phyloP scores from a whole-genome alignment of 35 echinoderm and acorn worm species.

The Lytechinus pictus region DNA sequence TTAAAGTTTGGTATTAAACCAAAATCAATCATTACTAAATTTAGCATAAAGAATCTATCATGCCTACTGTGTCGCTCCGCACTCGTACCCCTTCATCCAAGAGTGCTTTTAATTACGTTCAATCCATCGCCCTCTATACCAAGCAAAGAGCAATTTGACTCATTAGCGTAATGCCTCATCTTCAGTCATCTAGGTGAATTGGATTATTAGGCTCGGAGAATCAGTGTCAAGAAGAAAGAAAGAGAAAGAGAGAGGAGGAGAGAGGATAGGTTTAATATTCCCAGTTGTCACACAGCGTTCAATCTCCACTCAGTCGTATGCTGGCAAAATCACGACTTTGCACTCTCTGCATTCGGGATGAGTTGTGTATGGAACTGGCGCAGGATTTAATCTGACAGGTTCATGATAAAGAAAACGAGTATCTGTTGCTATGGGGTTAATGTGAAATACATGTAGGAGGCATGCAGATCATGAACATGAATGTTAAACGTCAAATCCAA shows the following conservation, averaged over 20 bases:
- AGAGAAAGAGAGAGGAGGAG: background rate
- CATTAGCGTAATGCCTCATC: constrained; percentile 7
- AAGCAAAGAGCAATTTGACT: constrained; percentile 33
- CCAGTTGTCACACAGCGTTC: background rate
- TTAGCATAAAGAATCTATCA: background rate
- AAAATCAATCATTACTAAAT: constrained; percentile 9
- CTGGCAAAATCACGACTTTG: background rate
- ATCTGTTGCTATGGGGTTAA: background rate
- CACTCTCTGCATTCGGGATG: background rate
- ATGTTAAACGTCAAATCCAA: background rate
- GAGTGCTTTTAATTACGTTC: constrained; percentile 32
- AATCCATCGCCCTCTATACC: background rate
- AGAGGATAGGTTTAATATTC: constrained; percentile 27
- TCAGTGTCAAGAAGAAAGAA: background rate
- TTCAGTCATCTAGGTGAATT: background rate
- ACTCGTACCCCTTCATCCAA: background rate
- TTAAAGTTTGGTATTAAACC: background rate
- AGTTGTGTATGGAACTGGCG: background rate
- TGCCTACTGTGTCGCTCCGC: background rate
- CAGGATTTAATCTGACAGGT: constrained; percentile 11
- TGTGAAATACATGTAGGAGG: background rate
- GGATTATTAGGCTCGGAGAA: background rate
- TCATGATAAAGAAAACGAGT: background rate
- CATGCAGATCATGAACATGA: background rate
- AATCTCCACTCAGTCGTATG: background rate